These are phyloP conservation scores for Galbula dea DNA, from an alignment of 2,113 vertebrate genomes.

Conservation along the genomic window DNA sequence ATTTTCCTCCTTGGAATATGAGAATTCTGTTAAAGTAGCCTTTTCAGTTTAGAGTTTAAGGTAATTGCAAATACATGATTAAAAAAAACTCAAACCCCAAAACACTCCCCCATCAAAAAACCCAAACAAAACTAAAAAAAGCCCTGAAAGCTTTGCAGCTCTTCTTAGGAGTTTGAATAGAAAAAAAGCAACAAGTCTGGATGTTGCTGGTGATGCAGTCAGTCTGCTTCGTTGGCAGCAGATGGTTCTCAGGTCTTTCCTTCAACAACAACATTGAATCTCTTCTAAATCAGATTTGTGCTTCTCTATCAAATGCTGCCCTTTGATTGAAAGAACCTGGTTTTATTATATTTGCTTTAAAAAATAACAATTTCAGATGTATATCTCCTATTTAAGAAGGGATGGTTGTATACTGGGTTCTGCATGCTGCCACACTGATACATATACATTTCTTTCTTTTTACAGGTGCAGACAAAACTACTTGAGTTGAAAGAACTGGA, in stretches of 20 bases:
- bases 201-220: not conserved
- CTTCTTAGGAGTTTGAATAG: not conserved
- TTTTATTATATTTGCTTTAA: not conserved
- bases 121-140: not conserved
- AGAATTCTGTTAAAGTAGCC: not conserved
- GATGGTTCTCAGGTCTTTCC: not conserved
- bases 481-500: conserved; percentile 85
- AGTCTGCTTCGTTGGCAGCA: not conserved
- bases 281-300: not conserved
- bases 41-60: not conserved
- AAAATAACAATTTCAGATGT: not conserved
- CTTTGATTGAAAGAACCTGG: not conserved
- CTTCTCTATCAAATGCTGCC: not conserved
- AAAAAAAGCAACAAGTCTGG: not conserved
- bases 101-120: not conserved
- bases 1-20: not conserved
- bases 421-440: not conserved
- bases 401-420: not conserved
- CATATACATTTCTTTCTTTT: conserved; percentile 28
- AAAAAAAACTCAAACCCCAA: not conserved
- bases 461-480: conserved; percentile 86
- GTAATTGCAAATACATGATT: not conserved
- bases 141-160: not conserved
- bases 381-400: not conserved
- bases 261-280: not conserved